These are phyloP conservation scores for Casuarius casuarius DNA, from an alignment of 2,113 vertebrate genomes.

Conservation along the genomic window DNA sequence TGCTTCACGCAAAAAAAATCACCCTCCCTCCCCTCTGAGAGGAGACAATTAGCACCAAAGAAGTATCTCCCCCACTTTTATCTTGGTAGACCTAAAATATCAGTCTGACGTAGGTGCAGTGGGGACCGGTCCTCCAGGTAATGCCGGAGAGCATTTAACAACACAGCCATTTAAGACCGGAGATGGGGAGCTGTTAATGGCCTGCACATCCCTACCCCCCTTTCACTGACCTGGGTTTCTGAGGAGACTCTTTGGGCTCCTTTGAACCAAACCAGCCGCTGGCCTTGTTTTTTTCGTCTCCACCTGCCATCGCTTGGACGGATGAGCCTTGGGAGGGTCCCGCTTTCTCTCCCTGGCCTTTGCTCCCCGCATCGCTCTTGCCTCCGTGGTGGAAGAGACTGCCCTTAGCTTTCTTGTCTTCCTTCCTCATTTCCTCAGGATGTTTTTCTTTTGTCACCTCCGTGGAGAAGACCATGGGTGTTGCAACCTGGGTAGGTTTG, in stretches of 20 bases:
- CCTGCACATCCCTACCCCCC: fast-evolving
- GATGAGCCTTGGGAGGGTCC: background rate
- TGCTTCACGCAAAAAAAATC: background rate
- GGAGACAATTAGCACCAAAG: background rate
- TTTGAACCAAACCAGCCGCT: conserved; percentile 87
- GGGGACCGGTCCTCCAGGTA: fast-evolving
- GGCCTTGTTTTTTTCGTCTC: conserved; percentile 80
- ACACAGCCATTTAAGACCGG: fast-evolving
- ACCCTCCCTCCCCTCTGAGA: background rate
- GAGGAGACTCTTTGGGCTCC: conserved; percentile 81
- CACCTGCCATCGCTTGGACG: background rate
- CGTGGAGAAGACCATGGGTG: conserved; percentile 13
- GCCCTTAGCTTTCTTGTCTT: conserved; percentile 78
- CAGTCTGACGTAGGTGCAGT: background rate
- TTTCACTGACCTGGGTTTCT: conserved; percentile 90
- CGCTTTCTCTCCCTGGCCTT: conserved; percentile 61
- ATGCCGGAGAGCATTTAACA: background rate
- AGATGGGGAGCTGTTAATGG: background rate
- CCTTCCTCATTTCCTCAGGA: conserved; percentile 35
- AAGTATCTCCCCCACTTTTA: fast-evolving
- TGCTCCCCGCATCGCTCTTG: conserved; percentile 68
- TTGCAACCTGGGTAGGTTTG: conserved; percentile 62
- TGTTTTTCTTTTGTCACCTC: conserved; percentile 63
- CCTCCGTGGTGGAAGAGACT: conserved; percentile 82
- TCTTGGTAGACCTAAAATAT: background rate